Conservation (phyloP, 2,888 invertebrate genomes). For the Tupiocoris notatus region DNA sequence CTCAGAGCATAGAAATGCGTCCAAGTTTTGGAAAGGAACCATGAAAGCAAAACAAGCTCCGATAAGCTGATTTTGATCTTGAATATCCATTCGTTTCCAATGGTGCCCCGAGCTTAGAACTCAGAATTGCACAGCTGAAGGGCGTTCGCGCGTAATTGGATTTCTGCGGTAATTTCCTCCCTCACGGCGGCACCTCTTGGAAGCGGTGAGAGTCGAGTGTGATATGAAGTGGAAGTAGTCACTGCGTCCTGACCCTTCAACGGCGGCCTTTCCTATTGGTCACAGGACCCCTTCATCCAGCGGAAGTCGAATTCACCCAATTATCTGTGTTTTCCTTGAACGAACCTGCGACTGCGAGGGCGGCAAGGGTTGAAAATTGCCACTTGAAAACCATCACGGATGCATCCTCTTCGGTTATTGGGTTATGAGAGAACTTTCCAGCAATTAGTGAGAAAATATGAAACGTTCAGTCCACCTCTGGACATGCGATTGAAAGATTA, state of each 20-base stretch:
- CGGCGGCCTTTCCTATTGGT: not conserved
- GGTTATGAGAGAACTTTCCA: not conserved
- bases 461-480: too few relatives aligned
- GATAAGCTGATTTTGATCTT: not conserved
- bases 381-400: not conserved
- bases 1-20: too few relatives aligned
- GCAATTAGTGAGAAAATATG: not conserved
- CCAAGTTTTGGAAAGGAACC: too few relatives aligned
- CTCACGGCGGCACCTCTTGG: slow-evolving; percentile 6
- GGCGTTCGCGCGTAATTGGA: slow-evolving; percentile 32
- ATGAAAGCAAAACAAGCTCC: too few relatives aligned
- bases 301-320: slow-evolving; percentile 32
- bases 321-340: slow-evolving; percentile 11
- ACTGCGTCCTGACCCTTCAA: slow-evolving; percentile 5
- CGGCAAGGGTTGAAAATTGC: not conserved
- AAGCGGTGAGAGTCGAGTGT: not conserved
- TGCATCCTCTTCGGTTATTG: not conserved
- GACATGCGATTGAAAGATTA: too few relatives aligned
- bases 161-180: slow-evolving; percentile 40
- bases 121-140: not conserved
- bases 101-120: not conserved
- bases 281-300: not conserved
- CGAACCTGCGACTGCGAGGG: not conserved
- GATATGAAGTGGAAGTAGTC: not conserved
- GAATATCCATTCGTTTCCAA: not conserved